Evolutionary conservation across 2,113 vertebrate species (phyloP).

Genomic region (Zapus hudsonius): DNA sequence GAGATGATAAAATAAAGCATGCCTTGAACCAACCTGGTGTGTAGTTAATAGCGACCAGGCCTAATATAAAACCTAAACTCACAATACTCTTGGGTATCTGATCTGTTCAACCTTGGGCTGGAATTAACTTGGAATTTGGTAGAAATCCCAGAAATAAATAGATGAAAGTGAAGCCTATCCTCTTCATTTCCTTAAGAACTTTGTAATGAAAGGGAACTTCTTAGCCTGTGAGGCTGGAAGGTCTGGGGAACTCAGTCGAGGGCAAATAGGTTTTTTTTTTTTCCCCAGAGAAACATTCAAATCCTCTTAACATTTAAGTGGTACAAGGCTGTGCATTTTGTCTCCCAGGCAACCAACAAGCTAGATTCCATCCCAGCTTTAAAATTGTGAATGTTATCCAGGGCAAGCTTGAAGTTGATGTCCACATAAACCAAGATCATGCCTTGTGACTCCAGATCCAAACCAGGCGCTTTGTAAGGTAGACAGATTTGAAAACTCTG

Average conservation of each 20-base stretch:
- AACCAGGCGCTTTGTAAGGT: not conserved
- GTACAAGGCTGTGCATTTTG: slow-evolving; percentile 40
- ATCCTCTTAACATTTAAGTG: slow-evolving; percentile 54
- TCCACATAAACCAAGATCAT: not conserved
- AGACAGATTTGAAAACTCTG: not conserved
- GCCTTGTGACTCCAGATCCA: not conserved
- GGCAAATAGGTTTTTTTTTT: slow-evolving; percentile 31
- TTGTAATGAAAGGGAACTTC: slow-evolving; percentile 34
- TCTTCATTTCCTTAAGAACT: slow-evolving; percentile 29
- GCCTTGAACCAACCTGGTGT: no score
- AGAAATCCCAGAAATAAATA: slow-evolving; percentile 32
- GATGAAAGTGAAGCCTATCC: not conserved
- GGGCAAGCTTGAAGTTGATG: not conserved
- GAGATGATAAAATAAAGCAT: accelerated
- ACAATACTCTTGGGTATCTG: not conserved
- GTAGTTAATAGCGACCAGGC: not conserved
- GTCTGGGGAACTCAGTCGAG: not conserved
- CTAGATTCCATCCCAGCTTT: not conserved
- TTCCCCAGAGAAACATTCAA: slow-evolving; percentile 21
- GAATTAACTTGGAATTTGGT: slow-evolving; percentile 3
- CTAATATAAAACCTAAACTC: not conserved
- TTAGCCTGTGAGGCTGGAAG: not conserved
- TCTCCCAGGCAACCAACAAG: slow-evolving; percentile 65
- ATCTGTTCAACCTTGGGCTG: not conserved
- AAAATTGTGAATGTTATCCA: not conserved